Conservation (phyloP, 2,113 vertebrate species). For the Mastomys natalensis region DNA sequence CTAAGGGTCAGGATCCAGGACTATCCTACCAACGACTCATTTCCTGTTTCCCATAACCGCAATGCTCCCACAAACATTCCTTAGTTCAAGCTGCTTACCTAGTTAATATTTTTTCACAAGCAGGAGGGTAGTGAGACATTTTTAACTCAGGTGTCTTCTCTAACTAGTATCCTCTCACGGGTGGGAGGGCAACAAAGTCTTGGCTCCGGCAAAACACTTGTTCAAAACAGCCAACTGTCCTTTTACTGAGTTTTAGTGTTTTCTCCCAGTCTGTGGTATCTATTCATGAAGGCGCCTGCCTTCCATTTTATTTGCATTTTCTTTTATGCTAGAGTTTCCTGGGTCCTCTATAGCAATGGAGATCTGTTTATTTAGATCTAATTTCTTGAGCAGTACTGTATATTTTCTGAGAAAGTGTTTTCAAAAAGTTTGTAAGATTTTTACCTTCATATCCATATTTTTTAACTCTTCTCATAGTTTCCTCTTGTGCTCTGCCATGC, state of each 20-base stretch:
- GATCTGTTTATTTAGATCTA: background rate
- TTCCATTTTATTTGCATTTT: background rate
- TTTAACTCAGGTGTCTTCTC: too few relatives aligned
- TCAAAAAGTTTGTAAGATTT: slow-evolving; percentile 38
- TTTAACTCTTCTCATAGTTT: background rate
- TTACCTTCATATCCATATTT: slow-evolving; percentile 15
- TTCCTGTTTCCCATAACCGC: too few relatives aligned
- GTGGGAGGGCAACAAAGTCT: too few relatives aligned
- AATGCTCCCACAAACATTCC: too few relatives aligned
- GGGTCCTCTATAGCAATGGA: background rate
- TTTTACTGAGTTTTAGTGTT: background rate
- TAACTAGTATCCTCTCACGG: too few relatives aligned
- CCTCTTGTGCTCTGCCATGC: background rate
- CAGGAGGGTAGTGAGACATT: too few relatives aligned
- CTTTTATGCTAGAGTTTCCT: background rate
- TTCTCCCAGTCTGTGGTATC: background rate
- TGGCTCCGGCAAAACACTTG: background rate
- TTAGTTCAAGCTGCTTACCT: too few relatives aligned
- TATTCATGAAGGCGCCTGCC: background rate
- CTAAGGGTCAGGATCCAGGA: too few relatives aligned
- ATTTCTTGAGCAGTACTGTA: background rate
- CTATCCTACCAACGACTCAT: too few relatives aligned
- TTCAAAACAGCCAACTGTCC: background rate
- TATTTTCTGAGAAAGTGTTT: slow-evolving; percentile 46
- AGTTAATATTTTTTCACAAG: too few relatives aligned